A percentile compares a stretch with the other conserved stretches of the same genome.
These are phyloP conservation scores for Ophion costatus DNA, from an alignment of 2,888 invertebrate genomes.

Conservation along the genomic window DNA sequence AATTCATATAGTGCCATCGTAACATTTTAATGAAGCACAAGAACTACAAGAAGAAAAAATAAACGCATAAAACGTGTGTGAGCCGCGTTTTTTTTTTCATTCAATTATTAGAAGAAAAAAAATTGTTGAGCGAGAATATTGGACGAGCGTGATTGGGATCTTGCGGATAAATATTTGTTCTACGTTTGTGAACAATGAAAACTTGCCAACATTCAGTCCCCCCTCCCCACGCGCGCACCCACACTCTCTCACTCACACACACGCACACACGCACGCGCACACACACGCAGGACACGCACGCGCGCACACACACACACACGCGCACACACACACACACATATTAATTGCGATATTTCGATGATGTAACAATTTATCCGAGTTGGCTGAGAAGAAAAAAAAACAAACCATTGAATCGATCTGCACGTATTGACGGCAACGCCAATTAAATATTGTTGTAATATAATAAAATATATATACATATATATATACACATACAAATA, in stretches of 20 bases:
- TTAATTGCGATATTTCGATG: conserved; percentile 54
- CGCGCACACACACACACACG: conserved; percentile 32
- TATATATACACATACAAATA: conserved; percentile 13
- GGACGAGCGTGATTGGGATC: conserved; percentile 71
- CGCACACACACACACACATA: conserved; percentile 38
- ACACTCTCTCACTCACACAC: conserved; percentile 26
- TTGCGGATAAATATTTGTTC: conserved; percentile 77
- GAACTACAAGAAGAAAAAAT: conserved; percentile 23
- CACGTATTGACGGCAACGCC: conserved; percentile 70
- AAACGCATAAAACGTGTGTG: conserved; percentile 42
- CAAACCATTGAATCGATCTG: conserved; percentile 65
- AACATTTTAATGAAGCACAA: conserved; percentile 77
- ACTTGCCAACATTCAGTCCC: conserved; percentile 57
- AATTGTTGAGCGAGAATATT: conserved; percentile 60
- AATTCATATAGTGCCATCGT: conserved; percentile 82
- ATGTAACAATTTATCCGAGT: conserved; percentile 47
- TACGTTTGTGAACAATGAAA: conserved; percentile 72
- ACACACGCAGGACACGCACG: too few relatives aligned
- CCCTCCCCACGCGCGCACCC: background rate
- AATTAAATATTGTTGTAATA: conserved; percentile 43
- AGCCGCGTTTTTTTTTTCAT: conserved; percentile 34
- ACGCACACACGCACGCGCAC: too few relatives aligned
- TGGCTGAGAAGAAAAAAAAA: conserved; percentile 44
- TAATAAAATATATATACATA: conserved; percentile 43
- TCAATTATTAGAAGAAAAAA: background rate